Percentiles rank a stretch among this genome's conserved stretches.
Conservation (phyloP, 2,113 vertebrate species). For the Gymnocephalus cernua region DNA sequence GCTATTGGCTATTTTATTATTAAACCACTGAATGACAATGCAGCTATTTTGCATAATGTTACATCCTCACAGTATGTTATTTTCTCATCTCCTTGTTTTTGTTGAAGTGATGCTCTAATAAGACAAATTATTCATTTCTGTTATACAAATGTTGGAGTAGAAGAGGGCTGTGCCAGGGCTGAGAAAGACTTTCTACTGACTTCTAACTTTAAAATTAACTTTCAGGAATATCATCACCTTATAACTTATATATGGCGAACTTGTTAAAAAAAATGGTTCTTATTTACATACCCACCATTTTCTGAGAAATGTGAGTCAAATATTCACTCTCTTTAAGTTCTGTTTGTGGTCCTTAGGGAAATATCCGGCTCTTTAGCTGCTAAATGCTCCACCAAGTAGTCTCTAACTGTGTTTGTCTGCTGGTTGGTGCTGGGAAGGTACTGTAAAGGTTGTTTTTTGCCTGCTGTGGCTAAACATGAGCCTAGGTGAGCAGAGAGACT, state of each 20-base stretch:
- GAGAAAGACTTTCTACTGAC: not conserved
- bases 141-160: not conserved
- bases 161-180: too few relatives aligned
- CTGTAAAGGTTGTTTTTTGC: not conserved
- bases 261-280: not conserved
- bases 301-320: not conserved
- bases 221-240: not conserved
- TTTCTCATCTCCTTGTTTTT: not conserved
- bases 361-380: not conserved
- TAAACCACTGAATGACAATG: not conserved
- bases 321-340: not conserved
- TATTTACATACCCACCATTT: not conserved
- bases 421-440: not conserved
- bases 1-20: conserved; percentile 3
- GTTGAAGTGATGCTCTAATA: not conserved
- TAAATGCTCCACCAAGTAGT: not conserved
- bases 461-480: not conserved
- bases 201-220: not conserved
- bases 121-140: not conserved
- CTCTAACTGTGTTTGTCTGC: not conserved
- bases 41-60: not conserved
- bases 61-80: not conserved
- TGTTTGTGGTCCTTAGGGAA: not conserved
- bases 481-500: not conserved
- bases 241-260: not conserved